Evolutionary conservation across 1,140 invertebrate species (phyloP).

Genomic region (Drosophila ogumai): DNA sequence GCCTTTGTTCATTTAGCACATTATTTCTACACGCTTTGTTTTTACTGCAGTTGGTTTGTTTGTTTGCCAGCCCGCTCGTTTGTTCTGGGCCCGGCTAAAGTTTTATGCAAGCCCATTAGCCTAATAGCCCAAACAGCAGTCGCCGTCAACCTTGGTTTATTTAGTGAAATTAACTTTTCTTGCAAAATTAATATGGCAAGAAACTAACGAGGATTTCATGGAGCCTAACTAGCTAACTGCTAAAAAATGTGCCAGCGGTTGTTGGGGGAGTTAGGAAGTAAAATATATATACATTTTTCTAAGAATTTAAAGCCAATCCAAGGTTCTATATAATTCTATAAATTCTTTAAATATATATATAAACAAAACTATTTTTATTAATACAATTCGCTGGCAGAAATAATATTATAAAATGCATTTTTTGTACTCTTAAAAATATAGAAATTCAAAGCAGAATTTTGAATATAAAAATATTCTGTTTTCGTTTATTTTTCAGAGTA

Average conservation of each 20-base stretch:
- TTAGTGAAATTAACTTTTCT: slow-evolving; percentile 67
- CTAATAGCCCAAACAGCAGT: slow-evolving; percentile 63
- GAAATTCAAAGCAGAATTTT: background rate
- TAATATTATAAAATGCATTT: background rate
- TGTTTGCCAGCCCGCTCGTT: slow-evolving; percentile 31
- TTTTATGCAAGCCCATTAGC: slow-evolving; percentile 69
- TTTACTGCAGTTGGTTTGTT: slow-evolving; percentile 69
- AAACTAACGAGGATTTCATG: slow-evolving; percentile 20
- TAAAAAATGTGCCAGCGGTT: background rate
- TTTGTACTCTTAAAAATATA: background rate
- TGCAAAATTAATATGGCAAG: slow-evolving; percentile 44
- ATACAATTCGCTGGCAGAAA: too few relatives aligned
- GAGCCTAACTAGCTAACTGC: background rate
- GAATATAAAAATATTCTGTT: background rate
- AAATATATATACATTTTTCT: accelerated
- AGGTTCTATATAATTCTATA: background rate
- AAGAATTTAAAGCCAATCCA: background rate
- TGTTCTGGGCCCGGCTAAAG: slow-evolving; percentile 47
- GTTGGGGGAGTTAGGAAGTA: too few relatives aligned
- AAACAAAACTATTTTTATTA: background rate
- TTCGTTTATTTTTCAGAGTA: background rate
- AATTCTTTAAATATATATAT: background rate
- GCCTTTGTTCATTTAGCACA: slow-evolving; percentile 72
- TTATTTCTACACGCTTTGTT: slow-evolving; percentile 77
- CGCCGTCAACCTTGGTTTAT: slow-evolving; percentile 36